Base-by-base conservation (phyloP, 2,888 invertebrate species). In the Zonitis immaculata region DNA sequence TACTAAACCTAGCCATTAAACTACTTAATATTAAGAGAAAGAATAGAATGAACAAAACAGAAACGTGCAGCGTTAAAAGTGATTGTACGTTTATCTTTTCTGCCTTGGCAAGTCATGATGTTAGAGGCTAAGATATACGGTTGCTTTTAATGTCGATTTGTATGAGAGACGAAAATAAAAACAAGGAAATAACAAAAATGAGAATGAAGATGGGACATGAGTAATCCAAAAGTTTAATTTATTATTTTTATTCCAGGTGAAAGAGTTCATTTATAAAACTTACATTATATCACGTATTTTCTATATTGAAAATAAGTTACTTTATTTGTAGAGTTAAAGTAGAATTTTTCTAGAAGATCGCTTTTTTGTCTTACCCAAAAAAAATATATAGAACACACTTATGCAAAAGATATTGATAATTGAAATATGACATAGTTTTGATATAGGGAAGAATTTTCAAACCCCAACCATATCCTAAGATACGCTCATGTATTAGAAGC, bases 11-110 rank as follows among this genome's bases (percentile, higher is more conserved):
- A 44, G 27, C 44, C 44, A 14, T 52, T 44, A 27, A 52, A 48
- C 48, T 44, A 22, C 44, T 52, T 52, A 52, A 52, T 52, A 52
- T 35, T 44, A 52, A 49, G 35, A 42, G 52, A 52, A 52, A 25
- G 35, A n/a, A n/a, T n/a, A n/a, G n/a, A 47, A 53, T 45, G 53
- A 53, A 39, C 20, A 18, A 39, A 39, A 18, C 20, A 39, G 39
- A 43, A 49, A 53, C 43, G 46, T 48, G 45, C 42, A 49, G 49
- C 42, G 43, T 42, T 43, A 43, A 42, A 53, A 43, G 53, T 53
- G 53, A 52, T 52, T 48, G 52, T 22, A 5, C 5, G 52, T 52
- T 52, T 52, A 52, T 52, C 52, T 22, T 52, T 52, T 47, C 48
- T 14, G 26, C 44, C 14, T 26, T 52, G 52, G 46, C 53, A 49